Evolutionary conservation across 2,888 invertebrate species (phyloP).

Genomic region (Charanyca ferruginea): DNA sequence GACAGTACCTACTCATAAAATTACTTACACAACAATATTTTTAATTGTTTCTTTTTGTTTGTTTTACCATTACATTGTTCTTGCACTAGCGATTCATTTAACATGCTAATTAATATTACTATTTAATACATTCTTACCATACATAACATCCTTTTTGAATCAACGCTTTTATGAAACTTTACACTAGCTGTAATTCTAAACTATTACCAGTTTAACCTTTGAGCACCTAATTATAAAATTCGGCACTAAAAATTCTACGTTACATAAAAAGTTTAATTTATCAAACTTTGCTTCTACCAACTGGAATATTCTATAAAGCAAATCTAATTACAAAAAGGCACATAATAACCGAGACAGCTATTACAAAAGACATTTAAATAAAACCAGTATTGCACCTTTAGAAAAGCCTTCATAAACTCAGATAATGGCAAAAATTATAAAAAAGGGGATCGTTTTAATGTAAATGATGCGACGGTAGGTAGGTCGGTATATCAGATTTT

Average conservation of each 20-base stretch:
- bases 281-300: slow-evolving; percentile 19
- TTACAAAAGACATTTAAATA: slow-evolving; percentile 55
- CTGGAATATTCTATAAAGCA: slow-evolving; percentile 59
- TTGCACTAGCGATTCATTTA: too few relatives aligned
- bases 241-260: slow-evolving; percentile 32
- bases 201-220: slow-evolving; percentile 29
- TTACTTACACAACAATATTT: too few relatives aligned
- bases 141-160: slow-evolving; percentile 9
- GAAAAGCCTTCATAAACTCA: slow-evolving; percentile 60
- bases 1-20: too few relatives aligned
- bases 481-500: slow-evolving; percentile 37
- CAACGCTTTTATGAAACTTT: slow-evolving; percentile 9
- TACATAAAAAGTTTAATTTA: slow-evolving; percentile 46
- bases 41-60: too few relatives aligned
- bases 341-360: slow-evolving; percentile 37
- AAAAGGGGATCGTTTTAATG: slow-evolving; percentile 51
- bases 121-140: background rate
- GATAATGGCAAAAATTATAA: slow-evolving; percentile 55
- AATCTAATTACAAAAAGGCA: slow-evolving; percentile 51
- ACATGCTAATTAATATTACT: too few relatives aligned
- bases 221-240: slow-evolving; percentile 50
- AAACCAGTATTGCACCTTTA: slow-evolving; percentile 55
- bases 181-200: slow-evolving; percentile 22
- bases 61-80: too few relatives aligned
- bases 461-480: slow-evolving; percentile 52